Evolutionary conservation across 2,888 invertebrate genomes (phyloP).

Genomic region (Clanis bilineata): DNA sequence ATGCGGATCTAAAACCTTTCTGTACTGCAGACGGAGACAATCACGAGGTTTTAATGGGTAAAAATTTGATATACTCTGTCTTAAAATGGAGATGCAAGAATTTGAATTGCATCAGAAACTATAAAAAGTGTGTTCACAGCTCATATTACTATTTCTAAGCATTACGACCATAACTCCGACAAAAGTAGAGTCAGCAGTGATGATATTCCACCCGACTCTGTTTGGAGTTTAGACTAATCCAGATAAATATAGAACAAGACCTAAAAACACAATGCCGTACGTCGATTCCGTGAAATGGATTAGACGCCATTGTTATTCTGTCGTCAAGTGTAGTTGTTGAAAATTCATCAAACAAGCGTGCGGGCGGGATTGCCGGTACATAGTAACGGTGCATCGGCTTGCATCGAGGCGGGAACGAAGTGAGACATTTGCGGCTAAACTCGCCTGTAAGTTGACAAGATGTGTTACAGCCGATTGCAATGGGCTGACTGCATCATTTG

Average conservation of each 20-base stretch:
- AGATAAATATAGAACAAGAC: conserved; percentile 13
- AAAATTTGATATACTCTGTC: too few relatives aligned
- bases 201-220: too few relatives aligned
- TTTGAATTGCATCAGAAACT: too few relatives aligned
- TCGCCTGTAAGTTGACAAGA: conserved; percentile 28
- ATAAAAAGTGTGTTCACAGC: too few relatives aligned
- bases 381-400: conserved; percentile 51
- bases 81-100: too few relatives aligned
- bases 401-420: conserved; percentile 47
- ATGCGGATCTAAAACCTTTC: too few relatives aligned
- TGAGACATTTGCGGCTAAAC: conserved; percentile 48
- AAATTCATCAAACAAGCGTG: conserved; percentile 42
- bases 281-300: conserved; percentile 31
- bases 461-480: conserved; percentile 23
- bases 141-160: too few relatives aligned
- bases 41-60: too few relatives aligned
- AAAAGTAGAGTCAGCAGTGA: too few relatives aligned
- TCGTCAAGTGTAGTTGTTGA: conserved; percentile 27
- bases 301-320: conserved; percentile 35
- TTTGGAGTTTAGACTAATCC: too few relatives aligned
- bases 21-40: too few relatives aligned
- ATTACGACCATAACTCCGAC: too few relatives aligned
- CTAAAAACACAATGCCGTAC: conserved; percentile 8
- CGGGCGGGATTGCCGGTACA: conserved; percentile 23
- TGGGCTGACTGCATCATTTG: conserved; percentile 3